Evolutionary conservation across 1,140 invertebrate species (phyloP), one percentile per base, ranked within the genome.

Genomic region (Leptopilina clavipes): DNA sequence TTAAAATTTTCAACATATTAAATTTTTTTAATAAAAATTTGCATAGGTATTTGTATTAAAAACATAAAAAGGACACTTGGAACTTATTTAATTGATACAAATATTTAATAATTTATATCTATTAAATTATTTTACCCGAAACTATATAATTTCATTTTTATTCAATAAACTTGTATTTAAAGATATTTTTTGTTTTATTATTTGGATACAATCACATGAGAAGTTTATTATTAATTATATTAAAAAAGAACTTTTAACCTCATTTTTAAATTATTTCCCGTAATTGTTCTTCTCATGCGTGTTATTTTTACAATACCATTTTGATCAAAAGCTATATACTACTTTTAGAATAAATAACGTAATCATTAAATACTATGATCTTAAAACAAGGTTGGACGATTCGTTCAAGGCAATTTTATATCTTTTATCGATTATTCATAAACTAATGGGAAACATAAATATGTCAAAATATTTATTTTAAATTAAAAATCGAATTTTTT

Each of bases 331-430:
- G 14, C 45, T 48, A 48, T 11, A 48, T 31, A 31, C 48, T 52
- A 52, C 48, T 17, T 52, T 52, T 52, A 52, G 48, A 52, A n/a
- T n/a, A 17, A 52, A 52, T 52, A 52, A 52, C 48, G 48, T 52
- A 52, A 52, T 52, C 48, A 17, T 52, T 52, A 52, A 52, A 52
- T 52, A 52, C 48, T 52, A 52, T 52, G 48, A 52, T 52, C 48
- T 52, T 52, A 17, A 52, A 1, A n/a, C 48, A 52, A 52, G 48
- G 48, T 52, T 52, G 14, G n/a, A 52, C 14, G 48, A 52, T 17
- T 52, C 14, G 14, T 52, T 2, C 48, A 52, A 52, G 48, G 48
- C 17, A 12, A n/a, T 1, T 17, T 52, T 52, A n/a, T n/a, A n/a
- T 52, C 12, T 3, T 2, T 31, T 31, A 52, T 52, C 48, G 17